Conservation (phyloP, 2,888 invertebrate species). For the Aspidiotus rigidus region DNA sequence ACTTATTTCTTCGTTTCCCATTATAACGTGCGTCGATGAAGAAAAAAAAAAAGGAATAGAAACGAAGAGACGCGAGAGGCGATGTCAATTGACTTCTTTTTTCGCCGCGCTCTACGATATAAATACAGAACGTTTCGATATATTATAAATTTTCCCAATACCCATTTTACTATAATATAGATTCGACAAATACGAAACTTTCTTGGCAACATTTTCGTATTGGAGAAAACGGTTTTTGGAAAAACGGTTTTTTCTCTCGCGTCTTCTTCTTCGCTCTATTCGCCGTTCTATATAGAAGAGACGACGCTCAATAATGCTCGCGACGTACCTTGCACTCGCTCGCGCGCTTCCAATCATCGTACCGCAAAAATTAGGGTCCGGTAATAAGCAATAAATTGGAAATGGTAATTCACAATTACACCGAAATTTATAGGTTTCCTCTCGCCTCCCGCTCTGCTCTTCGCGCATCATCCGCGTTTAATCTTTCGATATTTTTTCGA, state of each 20-base stretch:
- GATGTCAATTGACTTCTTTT: conserved; percentile 15
- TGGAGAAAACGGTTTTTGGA: no score
- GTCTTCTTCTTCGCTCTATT: no score
- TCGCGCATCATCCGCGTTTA: neutral
- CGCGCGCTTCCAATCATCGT: no score
- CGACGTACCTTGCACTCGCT: no score
- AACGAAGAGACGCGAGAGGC: no score
- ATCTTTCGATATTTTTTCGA: neutral
- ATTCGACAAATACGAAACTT: conserved; percentile 5
- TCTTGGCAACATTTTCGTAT: conserved; percentile 20
- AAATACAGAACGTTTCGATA: no score
- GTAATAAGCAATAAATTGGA: conserved; percentile 33
- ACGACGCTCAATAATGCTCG: no score
- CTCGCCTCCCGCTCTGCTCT: neutral
- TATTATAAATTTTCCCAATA: no score
- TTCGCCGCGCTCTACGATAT: no score
- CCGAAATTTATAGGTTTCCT: conserved; percentile 22
- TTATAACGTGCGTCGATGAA: conserved; percentile 2
- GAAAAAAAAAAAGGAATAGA: no score
- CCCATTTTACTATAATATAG: conserved; percentile 6
- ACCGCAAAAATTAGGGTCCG: conserved; percentile 20
- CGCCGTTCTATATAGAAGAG: no score
- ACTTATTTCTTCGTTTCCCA: conserved; percentile 11
- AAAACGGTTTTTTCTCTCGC: no score
- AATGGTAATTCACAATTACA: conserved; percentile 31